Conservation (phyloP, 2,888 invertebrate species). For the Rhyacophila evoluta region DNA sequence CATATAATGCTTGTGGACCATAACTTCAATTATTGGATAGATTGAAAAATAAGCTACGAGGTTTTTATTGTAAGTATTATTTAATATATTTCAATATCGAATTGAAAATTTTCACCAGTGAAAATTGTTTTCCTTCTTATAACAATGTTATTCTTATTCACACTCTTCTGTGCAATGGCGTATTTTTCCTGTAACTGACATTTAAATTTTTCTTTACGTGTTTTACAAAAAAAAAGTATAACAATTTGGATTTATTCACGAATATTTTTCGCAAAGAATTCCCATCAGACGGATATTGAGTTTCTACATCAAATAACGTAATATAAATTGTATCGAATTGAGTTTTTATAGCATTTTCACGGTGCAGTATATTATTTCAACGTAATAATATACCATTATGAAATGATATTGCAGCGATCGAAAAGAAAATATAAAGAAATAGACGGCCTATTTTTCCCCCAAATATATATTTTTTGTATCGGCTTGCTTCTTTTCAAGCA, state of each 20-base stretch:
- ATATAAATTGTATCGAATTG: background rate
- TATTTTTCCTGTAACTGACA: background rate
- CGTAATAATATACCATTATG: background rate
- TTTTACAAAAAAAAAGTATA: background rate
- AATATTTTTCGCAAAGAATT: background rate
- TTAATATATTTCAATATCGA: no score
- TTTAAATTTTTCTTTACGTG: background rate
- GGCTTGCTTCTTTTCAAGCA: background rate
- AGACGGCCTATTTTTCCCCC: background rate
- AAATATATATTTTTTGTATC: background rate
- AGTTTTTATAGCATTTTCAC: background rate
- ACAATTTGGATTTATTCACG: background rate
- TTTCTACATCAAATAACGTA: background rate
- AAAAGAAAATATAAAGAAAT: background rate
- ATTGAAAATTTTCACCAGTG: no score
- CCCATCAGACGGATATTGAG: background rate
- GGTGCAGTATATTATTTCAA: background rate
- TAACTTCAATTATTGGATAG: no score
- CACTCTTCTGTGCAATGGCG: background rate
- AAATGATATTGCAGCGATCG: background rate
- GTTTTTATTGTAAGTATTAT: no score
- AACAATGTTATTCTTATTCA: background rate
- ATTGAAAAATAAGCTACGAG: no score
- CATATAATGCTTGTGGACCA: no score
- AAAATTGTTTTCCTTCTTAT: no score